Evolutionary conservation across 2,113 vertebrate species (phyloP), one percentile per base, ranked within the genome.

Genomic region (Ploceus nigricollis): DNA sequence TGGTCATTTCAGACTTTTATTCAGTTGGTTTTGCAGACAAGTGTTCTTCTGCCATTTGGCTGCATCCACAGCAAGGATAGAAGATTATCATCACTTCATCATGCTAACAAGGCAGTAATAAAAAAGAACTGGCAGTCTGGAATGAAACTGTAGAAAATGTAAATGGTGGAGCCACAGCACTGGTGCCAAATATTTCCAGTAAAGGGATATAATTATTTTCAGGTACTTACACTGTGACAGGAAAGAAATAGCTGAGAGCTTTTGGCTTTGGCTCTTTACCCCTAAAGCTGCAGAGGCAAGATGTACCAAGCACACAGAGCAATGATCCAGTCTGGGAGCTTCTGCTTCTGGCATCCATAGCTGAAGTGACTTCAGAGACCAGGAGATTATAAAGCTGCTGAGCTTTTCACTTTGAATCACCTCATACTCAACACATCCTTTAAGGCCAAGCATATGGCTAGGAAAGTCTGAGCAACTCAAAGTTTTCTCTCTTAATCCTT

Each of bases 41-140:
- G 91, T 22, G 22, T 87, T 92, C 70, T 83, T 70, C 37, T 80
- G 93, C 85, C 94, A 96, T 95, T 96, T 97, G 96, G 96, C 96
- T 96, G 82, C 76, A 87, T 70, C 57, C 66, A 61, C 4, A 0
- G 82, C 92, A 96, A 80, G 76, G 85, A 60, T 57, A 80, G 94
- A 86, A 94, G 96, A 89, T 80, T 92, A 87, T 92, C 94, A 95
- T 94, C 87, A 57, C 91, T 96, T 96, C 39, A 9, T 96, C 95
- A 90, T 4, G 4, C 89, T 97, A 97, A 97, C 85, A 91, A 97
- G 96, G 85, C 92, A 94, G 82, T 50, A 93, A 95, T 89, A 95
- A 94, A 87, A 83, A 61, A 88, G 87, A 96, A 72, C 76, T 95
- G 96, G 95, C 87, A 95, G 61, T 73, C 83, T 91, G 85, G 86